phyloP scores from a whole-genome alignment of 1,140 invertebrate species.

The Tribolium madens region DNA sequence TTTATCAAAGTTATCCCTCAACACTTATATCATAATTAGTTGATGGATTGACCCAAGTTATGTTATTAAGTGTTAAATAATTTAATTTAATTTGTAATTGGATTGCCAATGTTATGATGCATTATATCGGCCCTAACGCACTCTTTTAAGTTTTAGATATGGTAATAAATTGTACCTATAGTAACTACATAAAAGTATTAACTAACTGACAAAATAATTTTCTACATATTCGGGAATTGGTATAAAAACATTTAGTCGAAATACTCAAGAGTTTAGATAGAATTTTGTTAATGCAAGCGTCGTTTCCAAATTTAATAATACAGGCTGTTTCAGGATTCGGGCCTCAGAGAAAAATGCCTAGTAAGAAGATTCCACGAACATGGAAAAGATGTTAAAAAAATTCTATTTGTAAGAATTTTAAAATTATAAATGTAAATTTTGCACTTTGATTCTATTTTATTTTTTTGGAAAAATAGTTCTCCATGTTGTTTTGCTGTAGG shows the following conservation, averaged over 20 bases:
- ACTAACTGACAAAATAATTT: neutral
- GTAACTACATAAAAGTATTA: neutral
- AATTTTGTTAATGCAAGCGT: conserved; percentile 2
- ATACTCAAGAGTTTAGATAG: conserved; percentile 3
- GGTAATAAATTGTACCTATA: neutral
- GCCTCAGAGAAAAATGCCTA: too few relatives aligned
- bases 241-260: conserved; percentile 20
- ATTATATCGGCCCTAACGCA: neutral
- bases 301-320: conserved; percentile 20
- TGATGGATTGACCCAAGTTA: neutral
- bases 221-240: neutral
- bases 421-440: too few relatives aligned
- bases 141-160: neutral
- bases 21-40: neutral
- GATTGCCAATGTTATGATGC: conserved; percentile 7
- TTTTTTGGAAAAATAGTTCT: too few relatives aligned
- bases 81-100: conserved; percentile 11
- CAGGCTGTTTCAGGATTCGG: too few relatives aligned
- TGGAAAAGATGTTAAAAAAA: too few relatives aligned
- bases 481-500: too few relatives aligned
- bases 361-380: too few relatives aligned
- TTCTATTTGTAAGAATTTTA: too few relatives aligned
- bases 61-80: conserved; percentile 2
- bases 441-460: too few relatives aligned
- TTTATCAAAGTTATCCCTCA: neutral